Base-by-base conservation (phyloP, 2,888 invertebrate species). In the Polia nebulosa region DNA sequence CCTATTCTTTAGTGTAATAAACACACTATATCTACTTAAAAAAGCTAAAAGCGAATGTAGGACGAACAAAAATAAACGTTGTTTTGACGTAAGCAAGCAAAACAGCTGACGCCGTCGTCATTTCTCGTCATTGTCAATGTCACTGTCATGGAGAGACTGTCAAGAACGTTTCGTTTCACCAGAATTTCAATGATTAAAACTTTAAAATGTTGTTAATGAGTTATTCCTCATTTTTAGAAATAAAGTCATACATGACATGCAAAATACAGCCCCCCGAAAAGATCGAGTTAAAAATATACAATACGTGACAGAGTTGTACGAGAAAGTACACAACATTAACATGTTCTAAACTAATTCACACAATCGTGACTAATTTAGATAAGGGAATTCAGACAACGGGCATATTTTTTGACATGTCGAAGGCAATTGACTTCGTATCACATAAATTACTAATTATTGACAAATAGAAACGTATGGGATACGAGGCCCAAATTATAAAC, bases 61-160 rank as follows among this genome's bases (percentile, higher is more conserved):
- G 52, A 80, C 75, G 25, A 53, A 72, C 53, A 67, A 78, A 75
- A 76, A 81, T 72, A 70, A 60, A 72, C 51, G 53, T 69, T 77
- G 65, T 80, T 71, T 76, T 78, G 72, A 66, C 57, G 44, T 73
- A 11, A 6, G 29, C 52, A 59, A 66, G 45, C 51, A 22, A 57
- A 76, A 67, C 80, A 80, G 63, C 68, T 73, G 82, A 69, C 51
- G 52, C 41, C 25, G 52, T 65, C 13, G 22, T 41, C 36, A 36
- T 17, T 4, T 15, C 36, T 56, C 4, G 22, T 41, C 67, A 67
- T 22, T 72, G 61, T 64, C 72, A 81, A 20, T 70, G 49, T 72
- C 63, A 63, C n/a, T 57, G 59, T 72, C 73, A 51, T 29, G 47
- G 13, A 22, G 17, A 13, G 36, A 25, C 17, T 47, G 53, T 55